Conservation (phyloP, 2,888 invertebrate species). For the Capitulum mitella region DNA sequence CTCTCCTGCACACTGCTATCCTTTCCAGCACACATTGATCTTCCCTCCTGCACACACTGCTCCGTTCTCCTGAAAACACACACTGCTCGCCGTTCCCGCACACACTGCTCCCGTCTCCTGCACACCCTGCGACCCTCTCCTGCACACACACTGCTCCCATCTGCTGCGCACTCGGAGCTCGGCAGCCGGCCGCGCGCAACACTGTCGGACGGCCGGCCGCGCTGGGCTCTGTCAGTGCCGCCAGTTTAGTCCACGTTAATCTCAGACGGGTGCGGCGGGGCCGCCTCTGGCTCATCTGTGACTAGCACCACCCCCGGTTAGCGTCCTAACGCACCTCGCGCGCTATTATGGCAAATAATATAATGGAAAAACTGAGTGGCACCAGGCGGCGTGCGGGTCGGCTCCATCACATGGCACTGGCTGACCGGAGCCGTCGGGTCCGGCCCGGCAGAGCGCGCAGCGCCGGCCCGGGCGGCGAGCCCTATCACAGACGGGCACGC, state of each 20-base stretch:
- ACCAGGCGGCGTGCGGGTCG: background rate
- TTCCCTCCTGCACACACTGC: too few species aligned
- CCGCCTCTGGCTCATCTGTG: background rate
- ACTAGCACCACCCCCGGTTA: constrained; percentile 12
- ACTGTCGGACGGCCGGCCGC: background rate
- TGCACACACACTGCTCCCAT: too few species aligned
- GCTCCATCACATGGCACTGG: background rate
- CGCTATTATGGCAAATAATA: constrained; percentile 21
- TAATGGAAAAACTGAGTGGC: background rate
- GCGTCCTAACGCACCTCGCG: background rate
- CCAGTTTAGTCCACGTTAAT: constrained; percentile 19
- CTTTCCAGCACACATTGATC: too few species aligned
- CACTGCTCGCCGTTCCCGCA: too few species aligned
- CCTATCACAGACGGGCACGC: background rate
- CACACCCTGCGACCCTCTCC: too few species aligned
- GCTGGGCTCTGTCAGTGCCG: too few species aligned
- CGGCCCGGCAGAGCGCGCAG: too few species aligned
- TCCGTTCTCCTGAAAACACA: too few species aligned
- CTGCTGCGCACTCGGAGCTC: too few species aligned
- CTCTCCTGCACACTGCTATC: too few species aligned
- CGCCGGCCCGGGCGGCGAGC: background rate
- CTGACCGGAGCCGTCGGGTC: too few species aligned
- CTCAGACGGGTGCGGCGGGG: background rate
- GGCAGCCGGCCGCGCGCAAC: background rate
- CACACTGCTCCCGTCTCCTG: too few species aligned